Conservation (phyloP, 2,797 vertebrate species). For the Enteromius treurensis region DNA sequence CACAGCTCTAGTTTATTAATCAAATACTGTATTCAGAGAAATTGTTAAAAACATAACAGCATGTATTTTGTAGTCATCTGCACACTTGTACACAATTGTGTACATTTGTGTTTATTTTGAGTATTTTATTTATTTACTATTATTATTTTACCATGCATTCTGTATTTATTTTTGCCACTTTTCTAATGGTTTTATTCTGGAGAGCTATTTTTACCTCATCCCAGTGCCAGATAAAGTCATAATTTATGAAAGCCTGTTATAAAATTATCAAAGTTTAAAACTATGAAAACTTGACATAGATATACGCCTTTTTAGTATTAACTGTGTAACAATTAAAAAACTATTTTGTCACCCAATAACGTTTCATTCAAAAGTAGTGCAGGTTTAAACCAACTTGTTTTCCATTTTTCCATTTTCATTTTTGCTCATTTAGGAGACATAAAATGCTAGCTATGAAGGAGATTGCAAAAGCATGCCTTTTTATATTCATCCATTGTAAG, state of each 20-base stretch:
- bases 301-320: background rate
- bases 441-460: background rate
- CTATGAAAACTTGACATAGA: background rate
- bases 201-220: background rate
- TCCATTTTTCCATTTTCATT: too few species aligned
- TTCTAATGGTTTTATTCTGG: background rate
- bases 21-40: background rate
- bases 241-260: background rate
- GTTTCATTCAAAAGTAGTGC: background rate
- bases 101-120: background rate
- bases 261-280: background rate
- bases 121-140: background rate
- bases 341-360: background rate
- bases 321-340: background rate
- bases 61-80: background rate
- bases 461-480: background rate
- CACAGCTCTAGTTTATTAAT: conserved; percentile 5
- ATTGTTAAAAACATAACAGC: background rate
- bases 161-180: background rate
- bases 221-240: background rate
- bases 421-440: background rate
- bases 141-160: background rate
- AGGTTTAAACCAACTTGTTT: background rate
- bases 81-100: background rate
- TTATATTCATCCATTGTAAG: background rate